Evolutionary conservation across 2,888 invertebrate genomes (phyloP), one percentile per base, ranked within the genome.

Genomic region (Oasisia sp.): DNA sequence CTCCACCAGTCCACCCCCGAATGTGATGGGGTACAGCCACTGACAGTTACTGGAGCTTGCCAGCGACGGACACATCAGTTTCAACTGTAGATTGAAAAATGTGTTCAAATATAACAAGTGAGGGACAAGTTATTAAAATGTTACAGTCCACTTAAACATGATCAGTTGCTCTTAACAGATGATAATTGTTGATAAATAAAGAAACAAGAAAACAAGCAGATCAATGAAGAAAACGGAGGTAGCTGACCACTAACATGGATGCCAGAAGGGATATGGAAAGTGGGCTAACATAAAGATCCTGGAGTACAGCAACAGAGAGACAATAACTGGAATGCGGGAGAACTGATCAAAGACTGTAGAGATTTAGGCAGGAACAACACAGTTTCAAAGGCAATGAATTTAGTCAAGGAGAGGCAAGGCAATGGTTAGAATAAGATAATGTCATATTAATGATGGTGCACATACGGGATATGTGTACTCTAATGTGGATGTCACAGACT

Each of bases 1-100:
- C 44, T 94, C 94, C 27, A 95, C 95, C 92, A 95, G 89, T 4
- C 95, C 95, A 3, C 95, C 95, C 14, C 95, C 95, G 94, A 94
- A 95, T 32, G 94, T 94, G 56, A 95, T 92, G 0, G 95, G 94
- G 92, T 94, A 95, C n/a, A 95, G 93, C 95, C 95, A 95, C 92
- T 93, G 92, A 93, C 95, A 94, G 11, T 92, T 91, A 50, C 93
- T 93, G 27, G 90, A 91, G 89, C 94, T 93, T n/a, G 94, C 94
- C 74, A 94, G 91, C 32, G 93, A 93, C 3, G 95, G 95, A 32
- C 94, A 93, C 92, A 95, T 90, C 32, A 95, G 92, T 56, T 94
- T 94, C 32, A 95, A 91, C 95, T 95, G 91, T 27, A 19, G 27
- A 19, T 27, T 74, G 27, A n/a, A 74, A 74, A 74, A 74, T 27